These are phyloP conservation scores for Nomada goodeniana DNA, from an alignment of 2,888 invertebrate genomes.

Conservation along the genomic window DNA sequence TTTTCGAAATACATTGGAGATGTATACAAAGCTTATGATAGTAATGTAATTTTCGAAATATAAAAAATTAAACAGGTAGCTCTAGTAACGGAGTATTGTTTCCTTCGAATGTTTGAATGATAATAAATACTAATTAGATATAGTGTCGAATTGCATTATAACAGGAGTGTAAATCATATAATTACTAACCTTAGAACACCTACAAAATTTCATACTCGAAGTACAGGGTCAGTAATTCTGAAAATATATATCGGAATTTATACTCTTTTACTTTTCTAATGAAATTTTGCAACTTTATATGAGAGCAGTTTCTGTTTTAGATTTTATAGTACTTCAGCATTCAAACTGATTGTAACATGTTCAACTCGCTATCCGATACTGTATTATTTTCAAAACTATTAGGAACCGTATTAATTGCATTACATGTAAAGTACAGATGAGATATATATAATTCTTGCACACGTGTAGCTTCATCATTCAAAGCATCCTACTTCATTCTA, in stretches of 20 bases:
- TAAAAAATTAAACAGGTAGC: slow-evolving; percentile 11
- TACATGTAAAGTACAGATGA: slow-evolving; percentile 51
- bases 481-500: slow-evolving; percentile 22
- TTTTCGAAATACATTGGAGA: slow-evolving; percentile 25
- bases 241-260: slow-evolving; percentile 60
- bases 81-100: slow-evolving; percentile 36
- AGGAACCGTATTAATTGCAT: background rate
- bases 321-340: slow-evolving; percentile 42
- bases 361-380: background rate
- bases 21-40: slow-evolving; percentile 4
- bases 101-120: slow-evolving; percentile 16
- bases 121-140: slow-evolving; percentile 38
- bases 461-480: slow-evolving; percentile 9
- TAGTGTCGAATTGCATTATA: slow-evolving; percentile 34
- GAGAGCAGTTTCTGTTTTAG: slow-evolving; percentile 18
- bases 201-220: slow-evolving; percentile 61
- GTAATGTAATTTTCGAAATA: slow-evolving; percentile 19
- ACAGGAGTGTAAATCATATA: slow-evolving; percentile 42
- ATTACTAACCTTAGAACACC: slow-evolving; percentile 59
- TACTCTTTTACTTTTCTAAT: slow-evolving; percentile 25
- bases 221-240: slow-evolving; percentile 60
- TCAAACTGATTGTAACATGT: slow-evolving; percentile 2
- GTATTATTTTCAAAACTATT: background rate
- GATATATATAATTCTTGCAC: slow-evolving; percentile 21
- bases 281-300: slow-evolving; percentile 20